A percentile compares a stretch with the other conserved stretches of the same genome.
phyloP scores from a whole-genome alignment of 2,888 invertebrate species.

The Tetragonisca angustula region DNA sequence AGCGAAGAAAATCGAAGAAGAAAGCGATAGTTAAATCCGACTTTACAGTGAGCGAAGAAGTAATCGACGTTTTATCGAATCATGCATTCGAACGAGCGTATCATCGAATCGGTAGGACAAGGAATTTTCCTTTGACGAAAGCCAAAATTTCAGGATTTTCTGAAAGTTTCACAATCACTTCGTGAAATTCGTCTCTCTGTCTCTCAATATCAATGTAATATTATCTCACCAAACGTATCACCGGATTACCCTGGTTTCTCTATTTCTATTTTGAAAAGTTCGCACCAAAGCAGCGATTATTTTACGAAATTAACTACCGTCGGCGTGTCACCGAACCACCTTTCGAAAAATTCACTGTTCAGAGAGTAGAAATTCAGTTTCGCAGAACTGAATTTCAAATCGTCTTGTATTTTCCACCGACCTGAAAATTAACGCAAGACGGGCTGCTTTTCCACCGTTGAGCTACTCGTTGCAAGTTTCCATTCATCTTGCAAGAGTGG shows the following conservation, averaged over 20 bases:
- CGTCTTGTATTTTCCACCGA: neutral
- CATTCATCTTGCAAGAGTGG: neutral
- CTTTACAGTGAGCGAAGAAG: neutral
- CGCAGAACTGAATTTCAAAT: neutral
- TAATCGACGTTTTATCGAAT: neutral
- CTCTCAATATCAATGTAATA: no score
- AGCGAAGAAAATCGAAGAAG: neutral
- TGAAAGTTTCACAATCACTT: no score
- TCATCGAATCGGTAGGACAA: neutral
- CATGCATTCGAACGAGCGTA: neutral
- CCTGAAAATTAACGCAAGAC: constrained; percentile 2
- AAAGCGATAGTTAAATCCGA: neutral
- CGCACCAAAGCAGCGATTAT: no score
- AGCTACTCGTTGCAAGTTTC: neutral
- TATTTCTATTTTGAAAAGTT: no score
- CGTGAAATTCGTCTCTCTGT: no score
- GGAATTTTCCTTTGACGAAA: neutral
- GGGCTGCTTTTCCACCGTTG: neutral
- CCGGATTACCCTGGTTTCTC: no score
- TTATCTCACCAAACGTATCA: no score
- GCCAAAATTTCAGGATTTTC: no score
- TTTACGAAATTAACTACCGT: no score
- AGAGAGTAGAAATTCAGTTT: no score
- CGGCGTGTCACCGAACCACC: no score
- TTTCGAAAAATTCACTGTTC: no score